phyloP scores from a whole-genome alignment of 2,888 invertebrate species.

The Rotaria magnacalcarata region DNA sequence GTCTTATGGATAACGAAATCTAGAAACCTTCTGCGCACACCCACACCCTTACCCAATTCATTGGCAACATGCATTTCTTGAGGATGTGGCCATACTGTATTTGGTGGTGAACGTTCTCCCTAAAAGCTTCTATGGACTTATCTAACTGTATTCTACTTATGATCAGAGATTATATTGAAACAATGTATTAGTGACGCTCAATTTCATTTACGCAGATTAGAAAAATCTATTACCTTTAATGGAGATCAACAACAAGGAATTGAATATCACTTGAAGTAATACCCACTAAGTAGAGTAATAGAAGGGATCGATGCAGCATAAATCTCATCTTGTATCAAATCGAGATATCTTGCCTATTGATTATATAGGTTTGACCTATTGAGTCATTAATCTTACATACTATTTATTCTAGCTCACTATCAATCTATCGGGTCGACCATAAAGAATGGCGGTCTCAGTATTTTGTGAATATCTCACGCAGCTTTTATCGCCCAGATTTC shows the following conservation, averaged over 20 bases:
- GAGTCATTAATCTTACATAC: no score
- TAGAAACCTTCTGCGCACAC: no score
- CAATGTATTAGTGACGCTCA: no score
- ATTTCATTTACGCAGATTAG: not conserved
- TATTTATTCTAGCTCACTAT: constrained; percentile 2
- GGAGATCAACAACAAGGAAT: not conserved
- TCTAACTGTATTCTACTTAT: no score
- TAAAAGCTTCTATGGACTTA: not conserved
- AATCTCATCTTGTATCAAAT: not conserved
- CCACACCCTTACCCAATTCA: not conserved
- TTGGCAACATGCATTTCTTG: constrained; percentile 33
- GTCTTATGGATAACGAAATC: no score
- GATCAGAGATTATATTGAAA: no score
- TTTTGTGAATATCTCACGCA: no score
- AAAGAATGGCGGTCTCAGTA: no score
- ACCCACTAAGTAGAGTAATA: not conserved
- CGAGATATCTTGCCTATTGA: not conserved
- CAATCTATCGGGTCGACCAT: not conserved
- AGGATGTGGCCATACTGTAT: constrained; percentile 43
- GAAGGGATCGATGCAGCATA: not conserved
- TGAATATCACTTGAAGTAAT: not conserved
- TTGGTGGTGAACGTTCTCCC: not conserved
- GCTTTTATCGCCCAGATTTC: no score
- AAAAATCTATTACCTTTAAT: not conserved
- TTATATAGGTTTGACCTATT: no score